Conservation (phyloP, 37 sponge, comb jelly and placozoan genomes). For the Aplysina aerophoba region DNA sequence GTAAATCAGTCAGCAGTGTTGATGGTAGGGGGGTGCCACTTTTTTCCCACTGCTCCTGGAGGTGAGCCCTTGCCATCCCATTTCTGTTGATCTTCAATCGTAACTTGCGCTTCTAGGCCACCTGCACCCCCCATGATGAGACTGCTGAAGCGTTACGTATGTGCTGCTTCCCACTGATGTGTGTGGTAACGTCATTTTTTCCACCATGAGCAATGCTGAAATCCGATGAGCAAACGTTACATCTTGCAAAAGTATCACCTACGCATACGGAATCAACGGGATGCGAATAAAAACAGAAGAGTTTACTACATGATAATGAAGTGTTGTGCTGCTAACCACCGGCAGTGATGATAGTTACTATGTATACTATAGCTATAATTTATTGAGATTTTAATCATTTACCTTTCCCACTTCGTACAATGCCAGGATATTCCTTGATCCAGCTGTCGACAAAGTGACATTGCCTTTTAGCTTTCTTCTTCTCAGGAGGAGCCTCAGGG, state of each 20-base stretch:
- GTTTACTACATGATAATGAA: too few relatives aligned
- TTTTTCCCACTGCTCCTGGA: too few relatives aligned
- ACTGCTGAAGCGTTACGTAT: conserved; percentile 12
- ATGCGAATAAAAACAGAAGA: too few relatives aligned
- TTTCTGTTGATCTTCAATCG: too few relatives aligned
- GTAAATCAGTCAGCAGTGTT: too few relatives aligned
- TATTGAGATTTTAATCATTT: background rate
- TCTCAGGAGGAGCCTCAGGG: too few relatives aligned
- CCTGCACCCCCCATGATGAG: too few relatives aligned
- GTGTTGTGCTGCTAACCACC: too few relatives aligned
- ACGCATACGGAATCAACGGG: too few relatives aligned
- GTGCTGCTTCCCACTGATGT: conserved; percentile 35
- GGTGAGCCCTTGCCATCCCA: too few relatives aligned
- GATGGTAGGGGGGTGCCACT: too few relatives aligned
- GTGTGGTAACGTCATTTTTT: conserved; percentile 39
- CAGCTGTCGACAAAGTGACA: conserved; percentile 52
- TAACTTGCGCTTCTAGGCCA: too few relatives aligned
- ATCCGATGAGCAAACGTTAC: conserved; percentile 30
- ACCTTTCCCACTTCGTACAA: conserved; percentile 38
- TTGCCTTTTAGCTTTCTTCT: conserved; percentile 13
- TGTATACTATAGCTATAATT: background rate
- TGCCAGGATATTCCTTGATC: conserved; percentile 50
- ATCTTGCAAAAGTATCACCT: conserved; percentile 17
- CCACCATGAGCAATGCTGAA: conserved; percentile 52
- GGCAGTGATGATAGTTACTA: background rate